These are phyloP conservation scores for Drosophila eugracilis DNA, from an alignment of 1,140 invertebrate species.

Conservation along the genomic window DNA sequence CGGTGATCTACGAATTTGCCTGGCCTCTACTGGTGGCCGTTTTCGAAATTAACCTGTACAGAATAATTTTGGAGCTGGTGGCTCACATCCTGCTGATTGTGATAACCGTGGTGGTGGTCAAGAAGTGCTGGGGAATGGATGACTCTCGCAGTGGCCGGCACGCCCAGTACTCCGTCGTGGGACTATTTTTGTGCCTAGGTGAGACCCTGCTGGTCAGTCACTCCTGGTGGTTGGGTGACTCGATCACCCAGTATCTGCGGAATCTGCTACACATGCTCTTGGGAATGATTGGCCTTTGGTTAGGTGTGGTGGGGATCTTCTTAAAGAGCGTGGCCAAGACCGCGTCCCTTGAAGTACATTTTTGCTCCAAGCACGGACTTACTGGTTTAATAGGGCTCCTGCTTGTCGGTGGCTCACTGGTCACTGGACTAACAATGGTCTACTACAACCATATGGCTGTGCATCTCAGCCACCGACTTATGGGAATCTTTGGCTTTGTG, in stretches of 20 bases:
- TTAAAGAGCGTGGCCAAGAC: neutral
- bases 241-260: neutral
- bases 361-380: slow-evolving; percentile 26
- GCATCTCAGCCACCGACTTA: slow-evolving; percentile 20
- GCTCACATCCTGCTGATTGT: slow-evolving; percentile 5
- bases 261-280: slow-evolving; percentile 13
- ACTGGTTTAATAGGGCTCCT: slow-evolving; percentile 8
- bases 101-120: neutral
- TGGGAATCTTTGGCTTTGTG: slow-evolving; percentile 5
- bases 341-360: neutral
- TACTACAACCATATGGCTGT: neutral
- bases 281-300: slow-evolving; percentile 8
- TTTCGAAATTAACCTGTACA: neutral
- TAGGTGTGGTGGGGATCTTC: slow-evolving; percentile 28
- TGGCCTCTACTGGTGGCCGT: slow-evolving; percentile 5
- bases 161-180: slow-evolving; percentile 26
- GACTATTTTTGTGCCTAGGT: slow-evolving; percentile 10
- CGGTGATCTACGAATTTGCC: neutral
- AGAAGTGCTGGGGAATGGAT: neutral
- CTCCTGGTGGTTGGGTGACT: neutral
- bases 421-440: slow-evolving; percentile 11
- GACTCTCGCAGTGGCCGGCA: slow-evolving; percentile 21
- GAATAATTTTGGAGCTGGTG: neutral
- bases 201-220: slow-evolving; percentile 10
- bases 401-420: neutral